phyloP scores from a whole-genome alignment of 2,113 vertebrate species.

The Isurus oxyrinchus region DNA sequence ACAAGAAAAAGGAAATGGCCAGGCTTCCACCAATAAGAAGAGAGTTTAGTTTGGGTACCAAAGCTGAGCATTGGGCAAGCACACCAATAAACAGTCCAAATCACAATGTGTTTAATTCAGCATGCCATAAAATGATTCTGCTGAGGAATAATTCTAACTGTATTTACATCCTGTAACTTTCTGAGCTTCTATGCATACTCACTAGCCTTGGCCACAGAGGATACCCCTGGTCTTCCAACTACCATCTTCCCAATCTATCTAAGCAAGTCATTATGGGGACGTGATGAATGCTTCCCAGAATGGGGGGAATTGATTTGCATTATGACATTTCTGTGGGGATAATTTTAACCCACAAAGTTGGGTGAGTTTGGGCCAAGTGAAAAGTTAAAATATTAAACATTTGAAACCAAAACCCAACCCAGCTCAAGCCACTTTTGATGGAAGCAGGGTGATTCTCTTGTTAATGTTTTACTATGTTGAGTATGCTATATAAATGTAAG shows the following conservation, averaged over 20 bases:
- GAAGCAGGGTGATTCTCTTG: not conserved
- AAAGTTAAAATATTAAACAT: not conserved
- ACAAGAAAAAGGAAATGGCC: not conserved
- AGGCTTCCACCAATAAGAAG: not conserved
- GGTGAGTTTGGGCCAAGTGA: not conserved
- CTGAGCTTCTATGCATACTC: not conserved
- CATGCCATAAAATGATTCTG: not conserved
- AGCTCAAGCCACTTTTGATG: not conserved
- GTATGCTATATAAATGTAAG: too few species aligned
- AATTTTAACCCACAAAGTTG: not conserved
- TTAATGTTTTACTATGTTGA: not conserved
- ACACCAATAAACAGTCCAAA: not conserved
- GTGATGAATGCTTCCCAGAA: not conserved
- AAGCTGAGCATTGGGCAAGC: not conserved
- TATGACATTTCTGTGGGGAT: not conserved
- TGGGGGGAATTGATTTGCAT: not conserved
- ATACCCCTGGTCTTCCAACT: not conserved
- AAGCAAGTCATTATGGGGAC: not conserved
- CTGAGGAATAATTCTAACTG: not conserved
- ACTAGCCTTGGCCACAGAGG: not conserved
- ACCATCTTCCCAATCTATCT: not conserved
- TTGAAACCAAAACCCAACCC: not conserved
- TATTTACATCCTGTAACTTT: not conserved
- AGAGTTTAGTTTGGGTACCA: not conserved
- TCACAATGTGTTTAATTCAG: not conserved